These are phyloP conservation scores for Hemichromis elongatus DNA, from an alignment of 2,113 vertebrate species.

Conservation along the genomic window DNA sequence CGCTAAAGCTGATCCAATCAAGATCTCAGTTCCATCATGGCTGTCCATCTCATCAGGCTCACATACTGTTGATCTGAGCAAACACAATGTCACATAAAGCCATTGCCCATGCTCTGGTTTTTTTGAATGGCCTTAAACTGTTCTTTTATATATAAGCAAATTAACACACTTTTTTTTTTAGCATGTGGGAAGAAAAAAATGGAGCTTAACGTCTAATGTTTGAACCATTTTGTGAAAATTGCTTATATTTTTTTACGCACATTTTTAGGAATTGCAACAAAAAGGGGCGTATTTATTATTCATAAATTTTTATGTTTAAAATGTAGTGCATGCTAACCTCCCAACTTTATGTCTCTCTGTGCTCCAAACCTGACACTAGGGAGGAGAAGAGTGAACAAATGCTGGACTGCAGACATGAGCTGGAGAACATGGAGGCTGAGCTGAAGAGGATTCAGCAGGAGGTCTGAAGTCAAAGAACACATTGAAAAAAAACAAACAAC, in stretches of 20 bases:
- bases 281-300: not conserved
- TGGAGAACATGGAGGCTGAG: conserved; percentile 88
- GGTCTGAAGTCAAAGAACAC: conserved; percentile 61
- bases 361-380: conserved; percentile 55
- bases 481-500: not conserved
- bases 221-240: not conserved
- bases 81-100: conserved; percentile 20
- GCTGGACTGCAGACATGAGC: conserved; percentile 92
- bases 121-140: not conserved
- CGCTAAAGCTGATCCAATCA: conserved; percentile 27
- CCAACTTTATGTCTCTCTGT: not conserved
- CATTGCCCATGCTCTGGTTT: not conserved
- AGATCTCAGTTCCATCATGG: not conserved
- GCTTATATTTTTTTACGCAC: not conserved
- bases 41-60: not conserved
- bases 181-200: not conserved
- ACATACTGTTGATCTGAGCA: conserved; percentile 9
- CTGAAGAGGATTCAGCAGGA: conserved; percentile 93
- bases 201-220: not conserved
- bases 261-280: not conserved
- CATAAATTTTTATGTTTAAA: not conserved
- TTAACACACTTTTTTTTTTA: not conserved
- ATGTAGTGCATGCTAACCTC: not conserved
- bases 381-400: conserved; percentile 97
- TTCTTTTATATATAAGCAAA: not conserved